Base-by-base conservation (phyloP, 2,888 invertebrate species). In the Drosophila flavopinicola region DNA sequence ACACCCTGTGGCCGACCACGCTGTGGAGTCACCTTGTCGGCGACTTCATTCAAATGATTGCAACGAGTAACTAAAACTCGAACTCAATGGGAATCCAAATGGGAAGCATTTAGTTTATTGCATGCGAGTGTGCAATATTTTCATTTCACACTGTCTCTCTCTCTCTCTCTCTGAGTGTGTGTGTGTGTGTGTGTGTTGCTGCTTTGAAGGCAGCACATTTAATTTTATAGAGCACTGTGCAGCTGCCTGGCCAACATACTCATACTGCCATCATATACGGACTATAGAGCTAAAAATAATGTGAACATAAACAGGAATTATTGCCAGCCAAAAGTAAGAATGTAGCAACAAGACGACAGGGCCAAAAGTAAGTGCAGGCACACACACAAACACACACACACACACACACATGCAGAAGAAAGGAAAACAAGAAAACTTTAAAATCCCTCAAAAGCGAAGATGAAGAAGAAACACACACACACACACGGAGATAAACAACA, bases 221-320 rank as follows among this genome's bases (percentile, higher is more conserved):
- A 74, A 68, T 68, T 71, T 74, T 74, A 42, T 58, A 58, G 75
- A 74, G 71, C 69, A 68, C 64, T 73, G 73, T 73, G 30, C 20
- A 15, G 6, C 6, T 30, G 48, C 37, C 10, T 32, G 39, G 29
- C 45, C 41, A 29, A 35, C 6, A 4, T 17, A 17, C 20, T 7
- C 17, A 41, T 27, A 13, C 6, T 41, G 25, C 44, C 25, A 41
- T 42, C 63, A 70, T 70, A 51, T 35, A 35, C 45, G 45, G 42
- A 44, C 38, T 63, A 66, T 53, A 42, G 47, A 58, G 80, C 65
- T 66, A 54, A 84, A 82, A 79, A 72, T 80, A 82, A 86, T 76
- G 80, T 66, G 84, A 66, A 64, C 77, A 86, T 82, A 82, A 80
- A 80, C 84, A 85, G 79, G 66, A 80, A 83, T 86, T 82, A 82